Conservation (phyloP, 2,113 vertebrate species). For the Phaethornis superciliosus region DNA sequence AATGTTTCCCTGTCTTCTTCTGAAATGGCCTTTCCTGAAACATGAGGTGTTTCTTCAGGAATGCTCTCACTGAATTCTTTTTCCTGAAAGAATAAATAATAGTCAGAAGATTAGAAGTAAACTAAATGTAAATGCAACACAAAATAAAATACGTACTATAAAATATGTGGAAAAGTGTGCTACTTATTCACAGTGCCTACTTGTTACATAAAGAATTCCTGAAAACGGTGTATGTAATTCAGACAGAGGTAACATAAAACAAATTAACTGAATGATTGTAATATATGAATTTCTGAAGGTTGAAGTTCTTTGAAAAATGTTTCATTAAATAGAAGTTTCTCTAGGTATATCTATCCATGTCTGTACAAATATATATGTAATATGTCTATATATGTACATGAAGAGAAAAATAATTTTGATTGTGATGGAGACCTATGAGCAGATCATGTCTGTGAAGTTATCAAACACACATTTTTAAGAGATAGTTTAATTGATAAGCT, state of each 20-base stretch:
- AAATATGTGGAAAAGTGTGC: neutral
- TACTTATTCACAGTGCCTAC: neutral
- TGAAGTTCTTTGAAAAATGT: neutral
- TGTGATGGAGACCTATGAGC: neutral
- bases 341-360: neutral
- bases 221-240: neutral
- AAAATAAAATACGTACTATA: neutral
- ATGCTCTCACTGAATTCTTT: slow-evolving; percentile 47
- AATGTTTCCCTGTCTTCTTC: slow-evolving; percentile 70
- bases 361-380: neutral
- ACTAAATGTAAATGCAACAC: neutral
- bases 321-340: neutral
- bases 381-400: neutral
- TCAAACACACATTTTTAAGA: neutral
- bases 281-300: neutral
- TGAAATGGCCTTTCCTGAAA: slow-evolving; percentile 44
- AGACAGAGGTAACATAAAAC: neutral
- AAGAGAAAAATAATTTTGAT: neutral
- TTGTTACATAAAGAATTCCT: neutral
- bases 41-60: slow-evolving; percentile 35
- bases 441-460: neutral
- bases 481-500: neutral
- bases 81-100: slow-evolving; percentile 21
- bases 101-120: neutral
- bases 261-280: neutral